A percentile compares a stretch with the other conserved stretches of the same genome.
Evolutionary conservation across 1,140 invertebrate genomes (phyloP).

Genomic region (Anthonomus grandis): DNA sequence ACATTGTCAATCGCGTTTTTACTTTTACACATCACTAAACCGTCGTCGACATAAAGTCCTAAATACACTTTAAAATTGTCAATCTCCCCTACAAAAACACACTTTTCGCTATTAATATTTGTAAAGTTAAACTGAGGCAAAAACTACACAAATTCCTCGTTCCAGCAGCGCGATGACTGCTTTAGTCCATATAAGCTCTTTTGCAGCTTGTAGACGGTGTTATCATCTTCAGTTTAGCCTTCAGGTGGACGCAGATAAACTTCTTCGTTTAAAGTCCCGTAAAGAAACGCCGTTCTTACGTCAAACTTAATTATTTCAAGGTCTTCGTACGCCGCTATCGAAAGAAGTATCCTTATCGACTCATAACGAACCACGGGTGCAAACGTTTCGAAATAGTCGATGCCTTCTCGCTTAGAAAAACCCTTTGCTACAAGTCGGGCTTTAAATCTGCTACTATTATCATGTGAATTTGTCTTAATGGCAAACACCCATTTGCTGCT

Average conservation of each 20-base stretch:
- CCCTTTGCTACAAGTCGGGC: constrained; percentile 45
- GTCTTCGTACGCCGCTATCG: constrained; percentile 20
- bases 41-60: constrained; percentile 18
- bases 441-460: constrained; percentile 15
- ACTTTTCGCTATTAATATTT: too few relatives aligned
- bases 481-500: constrained; percentile 22
- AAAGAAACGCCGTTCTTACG: constrained; percentile 46
- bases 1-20: constrained; percentile 3
- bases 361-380: constrained; percentile 41
- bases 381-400: constrained; percentile 48
- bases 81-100: not conserved
- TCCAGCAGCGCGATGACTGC: constrained; percentile 49
- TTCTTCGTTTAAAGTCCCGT: constrained; percentile 49
- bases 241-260: constrained; percentile 40
- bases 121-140: constrained; percentile 3
- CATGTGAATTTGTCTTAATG: constrained; percentile 10
- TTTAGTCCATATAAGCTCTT: constrained; percentile 50
- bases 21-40: constrained; percentile 8
- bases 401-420: constrained; percentile 43
- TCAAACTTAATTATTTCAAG: constrained; percentile 38
- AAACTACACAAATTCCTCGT: constrained; percentile 29
- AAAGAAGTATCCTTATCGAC: constrained; percentile 32
- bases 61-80: not conserved
- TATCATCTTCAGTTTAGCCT: constrained; percentile 37
- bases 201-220: constrained; percentile 32